These are phyloP conservation scores for Hirundichthys speculiger DNA, from an alignment of 2,113 vertebrate species.

Conservation along the genomic window DNA sequence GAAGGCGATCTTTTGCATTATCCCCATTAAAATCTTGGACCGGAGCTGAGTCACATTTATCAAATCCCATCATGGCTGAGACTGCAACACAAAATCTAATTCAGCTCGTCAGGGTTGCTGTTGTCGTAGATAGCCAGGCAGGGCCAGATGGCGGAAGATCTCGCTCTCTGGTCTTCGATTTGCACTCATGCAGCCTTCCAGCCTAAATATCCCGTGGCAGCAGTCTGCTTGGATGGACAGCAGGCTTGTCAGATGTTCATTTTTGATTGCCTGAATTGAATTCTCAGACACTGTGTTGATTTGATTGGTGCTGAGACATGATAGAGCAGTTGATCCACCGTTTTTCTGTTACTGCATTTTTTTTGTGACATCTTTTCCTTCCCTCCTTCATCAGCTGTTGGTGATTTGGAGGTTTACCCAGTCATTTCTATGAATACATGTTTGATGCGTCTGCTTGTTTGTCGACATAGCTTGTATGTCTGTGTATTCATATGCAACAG, in stretches of 20 bases:
- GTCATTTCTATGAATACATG: conserved; percentile 1
- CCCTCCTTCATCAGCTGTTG: conserved; percentile 10
- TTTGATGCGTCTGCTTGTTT: conserved; percentile 6
- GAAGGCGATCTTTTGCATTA: conserved; percentile 76
- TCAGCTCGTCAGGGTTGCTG: conserved; percentile 53
- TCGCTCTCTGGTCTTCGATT: conserved; percentile 57
- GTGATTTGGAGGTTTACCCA: conserved; percentile 9
- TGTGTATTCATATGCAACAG: not conserved
- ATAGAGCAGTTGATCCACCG: conserved; percentile 38
- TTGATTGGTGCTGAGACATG: not conserved
- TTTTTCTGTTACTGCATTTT: not conserved
- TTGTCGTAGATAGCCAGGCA: conserved; percentile 57
- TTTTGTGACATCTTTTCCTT: not conserved
- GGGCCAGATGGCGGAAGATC: conserved; percentile 77
- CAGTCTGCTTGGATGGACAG: conserved; percentile 37
- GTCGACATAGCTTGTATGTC: conserved; percentile 6
- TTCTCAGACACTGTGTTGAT: conserved; percentile 26
- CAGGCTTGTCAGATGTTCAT: conserved; percentile 42
- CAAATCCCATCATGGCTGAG: conserved; percentile 74
- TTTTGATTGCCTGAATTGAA: conserved; percentile 40
- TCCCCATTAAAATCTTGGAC: conserved; percentile 77
- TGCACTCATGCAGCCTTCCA: conserved; percentile 52
- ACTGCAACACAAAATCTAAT: conserved; percentile 78
- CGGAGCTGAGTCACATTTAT: conserved; percentile 73
- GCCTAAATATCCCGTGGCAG: conserved; percentile 31